Evolutionary conservation across 2,797 vertebrate species (phyloP).

Genomic region (Tapera naevia): DNA sequence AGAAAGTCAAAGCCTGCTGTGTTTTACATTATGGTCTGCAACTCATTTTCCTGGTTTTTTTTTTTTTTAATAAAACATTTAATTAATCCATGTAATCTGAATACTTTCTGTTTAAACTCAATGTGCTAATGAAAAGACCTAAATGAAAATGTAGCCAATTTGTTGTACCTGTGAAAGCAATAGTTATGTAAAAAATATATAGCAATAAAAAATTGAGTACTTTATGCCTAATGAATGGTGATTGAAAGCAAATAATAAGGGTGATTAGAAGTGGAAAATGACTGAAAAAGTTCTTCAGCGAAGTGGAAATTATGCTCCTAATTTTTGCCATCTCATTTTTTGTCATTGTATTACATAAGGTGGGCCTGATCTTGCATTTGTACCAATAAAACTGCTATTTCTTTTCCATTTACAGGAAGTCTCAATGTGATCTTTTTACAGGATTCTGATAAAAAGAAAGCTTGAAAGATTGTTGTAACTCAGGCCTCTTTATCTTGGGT

Average conservation of each 20-base stretch:
- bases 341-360: background rate
- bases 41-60: slow-evolving; percentile 68
- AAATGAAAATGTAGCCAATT: slow-evolving; percentile 64
- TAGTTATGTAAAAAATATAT: slow-evolving; percentile 9
- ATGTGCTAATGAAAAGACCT: slow-evolving; percentile 63
- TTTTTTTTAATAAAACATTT: slow-evolving; percentile 74
- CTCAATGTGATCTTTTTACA: background rate
- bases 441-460: background rate
- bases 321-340: background rate
- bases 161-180: slow-evolving; percentile 45
- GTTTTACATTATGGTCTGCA: slow-evolving; percentile 73
- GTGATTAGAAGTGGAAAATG: background rate
- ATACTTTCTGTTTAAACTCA: slow-evolving; percentile 72
- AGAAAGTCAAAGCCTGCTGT: slow-evolving; percentile 80
- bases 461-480: background rate
- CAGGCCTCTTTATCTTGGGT: background rate
- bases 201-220: slow-evolving; percentile 1
- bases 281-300: background rate
- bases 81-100: slow-evolving; percentile 76
- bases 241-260: slow-evolving; percentile 26
- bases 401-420: background rate
- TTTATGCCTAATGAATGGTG: background rate
- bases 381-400: background rate
- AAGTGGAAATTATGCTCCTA: background rate
- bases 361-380: background rate